Evolutionary conservation across 2,113 vertebrate genomes (phyloP), one percentile per base, ranked within the genome.

Genomic region (Stictonetta naevosa): DNA sequence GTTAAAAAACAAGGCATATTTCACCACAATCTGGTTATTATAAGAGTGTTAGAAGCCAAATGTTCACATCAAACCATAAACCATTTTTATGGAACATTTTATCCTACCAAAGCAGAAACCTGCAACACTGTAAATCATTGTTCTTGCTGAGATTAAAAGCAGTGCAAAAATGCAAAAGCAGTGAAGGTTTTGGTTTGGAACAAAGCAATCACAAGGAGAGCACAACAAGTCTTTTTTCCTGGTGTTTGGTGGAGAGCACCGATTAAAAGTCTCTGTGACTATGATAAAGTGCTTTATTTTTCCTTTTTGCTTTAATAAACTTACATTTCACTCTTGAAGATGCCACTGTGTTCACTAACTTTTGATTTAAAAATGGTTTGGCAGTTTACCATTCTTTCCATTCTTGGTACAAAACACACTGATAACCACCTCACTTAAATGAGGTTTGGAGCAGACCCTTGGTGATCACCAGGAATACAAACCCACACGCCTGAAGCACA

Each of bases 141-240:
- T 40, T 83, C 74, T 68, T 75, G 58, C 33, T 86, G 86, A 95
- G 71, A 97, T 94, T 95, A 96, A 95, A 97, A 94, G 63, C 19
- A 8, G 42, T 95, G 69, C 34, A 93, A 93, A 98, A 97, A 96
- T 64, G 36, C 80, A 96, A 83, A 94, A 97, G 26, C 48, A 62
- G 82, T 58, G 33, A 38, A 81, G 94, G 26, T 60, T 88, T 88
- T 55, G 53, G 7, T 69, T 91, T 90, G 63, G 59, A 84, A 86
- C 93, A 93, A 96, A 94, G 94, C 80, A 91, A 50, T 78, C 86
- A 77, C 83, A 59, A 92, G 93, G 90, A 87, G 76, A 82, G 48
- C 59, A 86, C 20, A 88, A 77, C 75, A 91, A 71, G 92, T 82
- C 33, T 74, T 88, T 90, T 86, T 95, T 95, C 79, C 93, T 31